Percentiles rank a stretch among this genome's conserved stretches.
Conservation (phyloP, 64 coral and sea anemone genomes). For the Pachyseris speciosa region DNA sequence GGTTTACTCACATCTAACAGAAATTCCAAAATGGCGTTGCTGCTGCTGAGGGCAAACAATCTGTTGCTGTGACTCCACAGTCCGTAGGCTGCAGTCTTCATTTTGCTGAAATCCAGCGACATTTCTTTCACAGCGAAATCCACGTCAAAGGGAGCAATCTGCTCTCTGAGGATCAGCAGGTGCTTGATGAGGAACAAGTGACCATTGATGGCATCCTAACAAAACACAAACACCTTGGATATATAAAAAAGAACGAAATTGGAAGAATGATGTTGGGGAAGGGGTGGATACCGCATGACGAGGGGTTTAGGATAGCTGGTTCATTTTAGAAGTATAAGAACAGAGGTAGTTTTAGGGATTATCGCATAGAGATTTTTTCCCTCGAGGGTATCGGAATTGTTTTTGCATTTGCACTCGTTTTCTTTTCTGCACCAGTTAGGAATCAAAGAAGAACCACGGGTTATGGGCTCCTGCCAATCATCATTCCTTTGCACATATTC, state of each 20-base stretch:
- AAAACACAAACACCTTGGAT: neutral
- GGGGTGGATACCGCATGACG: neutral
- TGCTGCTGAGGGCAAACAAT: slow-evolving; percentile 96
- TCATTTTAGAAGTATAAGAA: too few relatives aligned
- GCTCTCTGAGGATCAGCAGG: slow-evolving; percentile 93
- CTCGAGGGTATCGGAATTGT: too few relatives aligned
- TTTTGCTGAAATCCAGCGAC: slow-evolving; percentile 98
- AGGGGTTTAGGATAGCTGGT: too few relatives aligned
- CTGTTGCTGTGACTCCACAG: slow-evolving; percentile 92
- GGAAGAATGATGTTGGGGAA: neutral
- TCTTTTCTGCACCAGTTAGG: too few relatives aligned
- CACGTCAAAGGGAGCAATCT: slow-evolving; percentile 99
- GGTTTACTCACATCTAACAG: slow-evolving; percentile 81
- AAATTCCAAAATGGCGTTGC: slow-evolving; percentile 94
- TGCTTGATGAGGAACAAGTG: slow-evolving; percentile 97
- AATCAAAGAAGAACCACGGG: too few relatives aligned
- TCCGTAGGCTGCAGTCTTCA: slow-evolving; percentile 92
- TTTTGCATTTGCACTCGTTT: too few relatives aligned
- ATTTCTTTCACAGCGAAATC: slow-evolving; percentile 97
- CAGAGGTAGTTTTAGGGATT: too few relatives aligned
- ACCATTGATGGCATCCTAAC: slow-evolving; percentile 95
- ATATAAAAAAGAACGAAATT: neutral
- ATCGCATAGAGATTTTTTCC: too few relatives aligned
- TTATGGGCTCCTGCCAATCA: too few relatives aligned
- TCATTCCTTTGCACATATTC: too few relatives aligned